Evolutionary conservation across 2,113 vertebrate genomes (phyloP), one percentile per base, ranked within the genome.

Genomic region (Hylia prasina): DNA sequence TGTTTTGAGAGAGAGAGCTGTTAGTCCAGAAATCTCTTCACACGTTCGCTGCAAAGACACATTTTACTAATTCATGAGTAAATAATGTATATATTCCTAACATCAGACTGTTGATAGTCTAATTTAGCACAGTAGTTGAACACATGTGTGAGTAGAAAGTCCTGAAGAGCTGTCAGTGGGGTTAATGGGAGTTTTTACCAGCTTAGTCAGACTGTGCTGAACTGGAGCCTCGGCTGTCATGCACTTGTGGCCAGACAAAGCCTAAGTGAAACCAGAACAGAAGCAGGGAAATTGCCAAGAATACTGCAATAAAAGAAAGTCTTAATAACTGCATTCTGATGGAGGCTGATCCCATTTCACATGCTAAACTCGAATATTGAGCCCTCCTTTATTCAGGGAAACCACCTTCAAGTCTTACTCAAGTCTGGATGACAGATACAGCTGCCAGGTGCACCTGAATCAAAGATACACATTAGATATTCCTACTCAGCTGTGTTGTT

Each of bases 231-330:
- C 54, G 27, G 92, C 77, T 95, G 81, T 87, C 73, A 42, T 63
- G 87, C 78, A 87, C 78, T 96, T 91, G 84, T 76, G 90, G 95
- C 87, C 90, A 96, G 92, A 97, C 92, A 94, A 80, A 95, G 50
- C 58, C 64, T 94, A 93, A 97, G 82, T 90, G 90, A 92, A 97
- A 96, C 93, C 95, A 94, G 87, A 96, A 93, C 79, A 96, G 90
- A 92, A 96, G 93, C 79, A 95, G 82, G 44, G 68, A 81, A 70
- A 92, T 64, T 93, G 85, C 79, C 92, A 96, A 93, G 51, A 90
- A 65, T 37, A 71, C 48, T 79, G 65, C 61, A 96, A 78, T 68
- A 94, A 88, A 96, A 96, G 61, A 86, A 90, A 93, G 68, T 78
- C 86, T 87, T 83, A 90, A 80, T 88, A 95, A 93, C 63, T 94